Conservation (phyloP, 1,140 invertebrate species). For the Pomacea maculata region DNA sequence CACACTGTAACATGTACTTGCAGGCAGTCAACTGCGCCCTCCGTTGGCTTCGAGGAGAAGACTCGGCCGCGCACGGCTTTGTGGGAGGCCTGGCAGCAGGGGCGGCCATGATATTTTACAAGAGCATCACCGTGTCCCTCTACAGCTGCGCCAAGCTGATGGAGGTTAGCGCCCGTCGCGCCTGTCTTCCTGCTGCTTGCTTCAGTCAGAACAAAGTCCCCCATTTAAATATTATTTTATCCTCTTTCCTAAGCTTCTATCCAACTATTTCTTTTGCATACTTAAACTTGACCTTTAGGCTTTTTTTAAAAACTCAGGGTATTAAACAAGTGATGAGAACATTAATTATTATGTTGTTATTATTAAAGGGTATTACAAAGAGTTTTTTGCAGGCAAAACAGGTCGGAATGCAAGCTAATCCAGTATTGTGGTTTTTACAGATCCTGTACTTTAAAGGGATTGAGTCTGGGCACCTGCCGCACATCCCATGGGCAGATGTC, state of each 20-base stretch:
- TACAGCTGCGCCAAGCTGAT: slow-evolving; percentile 58
- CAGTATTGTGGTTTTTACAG: slow-evolving; percentile 37
- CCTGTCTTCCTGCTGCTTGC: too few relatives aligned
- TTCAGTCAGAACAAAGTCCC: too few relatives aligned
- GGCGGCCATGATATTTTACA: slow-evolving; percentile 61
- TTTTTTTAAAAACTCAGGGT: neutral
- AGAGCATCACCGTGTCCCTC: slow-evolving; percentile 58
- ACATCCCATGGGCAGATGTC: slow-evolving; percentile 57
- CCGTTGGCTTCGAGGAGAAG: slow-evolving; percentile 52
- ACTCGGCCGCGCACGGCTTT: slow-evolving; percentile 51
- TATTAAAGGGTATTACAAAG: neutral
- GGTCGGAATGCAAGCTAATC: neutral
- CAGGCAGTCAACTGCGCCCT: slow-evolving; percentile 59
- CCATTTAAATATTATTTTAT: too few relatives aligned
- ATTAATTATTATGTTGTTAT: neutral
- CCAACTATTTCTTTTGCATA: too few relatives aligned
- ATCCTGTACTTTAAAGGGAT: slow-evolving; percentile 63
- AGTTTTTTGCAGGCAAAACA: neutral
- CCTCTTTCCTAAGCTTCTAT: too few relatives aligned
- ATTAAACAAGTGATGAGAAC: neutral
- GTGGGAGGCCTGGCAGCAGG: slow-evolving; percentile 60
- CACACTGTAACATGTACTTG: neutral
- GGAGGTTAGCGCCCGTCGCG: slow-evolving; percentile 57
- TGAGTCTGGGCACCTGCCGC: slow-evolving; percentile 49
- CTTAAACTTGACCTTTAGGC: too few relatives aligned